phyloP scores from a whole-genome alignment of 2,888 invertebrate genomes.

The Anoplius nigerrimus region DNA sequence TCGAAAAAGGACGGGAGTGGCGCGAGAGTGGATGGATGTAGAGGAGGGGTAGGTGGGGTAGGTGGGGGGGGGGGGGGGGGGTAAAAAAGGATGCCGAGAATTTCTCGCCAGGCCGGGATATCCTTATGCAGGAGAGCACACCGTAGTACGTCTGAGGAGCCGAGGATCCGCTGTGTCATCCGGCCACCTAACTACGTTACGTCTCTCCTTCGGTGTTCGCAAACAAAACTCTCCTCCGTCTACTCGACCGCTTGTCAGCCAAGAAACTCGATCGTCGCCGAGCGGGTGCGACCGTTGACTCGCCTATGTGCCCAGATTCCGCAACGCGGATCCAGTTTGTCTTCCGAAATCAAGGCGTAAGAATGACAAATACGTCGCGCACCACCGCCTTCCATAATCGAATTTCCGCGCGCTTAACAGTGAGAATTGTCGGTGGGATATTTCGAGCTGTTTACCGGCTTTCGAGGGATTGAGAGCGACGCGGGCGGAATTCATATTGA shows the following conservation, averaged over 20 bases:
- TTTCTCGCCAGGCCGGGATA: constrained; percentile 3
- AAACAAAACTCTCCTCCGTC: constrained; percentile 31
- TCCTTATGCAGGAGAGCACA: constrained; percentile 28
- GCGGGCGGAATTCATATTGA: too few species aligned
- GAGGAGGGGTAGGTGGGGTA: too few species aligned
- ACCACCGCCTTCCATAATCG: too few species aligned
- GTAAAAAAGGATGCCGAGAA: neutral
- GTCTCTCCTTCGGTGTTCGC: constrained; percentile 17
- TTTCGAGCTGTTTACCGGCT: too few species aligned
- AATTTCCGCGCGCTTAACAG: too few species aligned
- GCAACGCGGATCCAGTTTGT: too few species aligned
- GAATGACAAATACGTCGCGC: too few species aligned
- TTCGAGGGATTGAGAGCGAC: too few species aligned
- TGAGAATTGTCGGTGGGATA: too few species aligned
- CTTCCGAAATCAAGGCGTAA: too few species aligned
- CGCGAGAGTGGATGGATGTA: too few species aligned
- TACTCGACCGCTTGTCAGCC: neutral
- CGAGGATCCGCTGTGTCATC: constrained; percentile 39
- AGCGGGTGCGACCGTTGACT: neutral
- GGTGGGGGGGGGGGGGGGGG: neutral
- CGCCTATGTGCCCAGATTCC: too few species aligned
- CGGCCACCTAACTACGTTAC: constrained; percentile 35
- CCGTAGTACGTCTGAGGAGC: constrained; percentile 27
- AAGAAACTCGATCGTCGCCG: constrained; percentile 2
- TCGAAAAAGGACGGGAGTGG: neutral